These are phyloP conservation scores for Elysia chlorotica DNA, from an alignment of 1,140 invertebrate species.

Conservation along the genomic window DNA sequence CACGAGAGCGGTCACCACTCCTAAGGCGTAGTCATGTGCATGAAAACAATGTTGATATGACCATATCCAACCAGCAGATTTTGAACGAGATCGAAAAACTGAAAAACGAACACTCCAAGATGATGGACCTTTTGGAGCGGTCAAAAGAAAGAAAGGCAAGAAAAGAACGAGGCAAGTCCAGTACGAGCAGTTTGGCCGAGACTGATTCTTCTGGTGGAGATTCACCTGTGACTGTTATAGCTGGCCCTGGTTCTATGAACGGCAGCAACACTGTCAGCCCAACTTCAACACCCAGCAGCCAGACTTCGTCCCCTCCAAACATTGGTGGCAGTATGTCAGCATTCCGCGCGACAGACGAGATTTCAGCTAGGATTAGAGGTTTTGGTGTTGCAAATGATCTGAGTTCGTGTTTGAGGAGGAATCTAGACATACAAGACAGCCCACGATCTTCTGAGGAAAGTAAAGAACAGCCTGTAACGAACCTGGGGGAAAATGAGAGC, in stretches of 20 bases:
- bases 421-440: too few relatives aligned
- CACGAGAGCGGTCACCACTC: slow-evolving; percentile 13
- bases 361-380: too few relatives aligned
- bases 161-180: not conserved
- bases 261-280: slow-evolving; percentile 4
- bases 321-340: not conserved
- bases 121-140: slow-evolving; percentile 39
- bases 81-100: slow-evolving; percentile 40
- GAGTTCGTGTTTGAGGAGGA: too few relatives aligned
- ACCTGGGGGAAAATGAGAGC: too few relatives aligned
- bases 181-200: not conserved
- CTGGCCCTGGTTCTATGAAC: not conserved
- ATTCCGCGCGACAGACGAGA: too few relatives aligned
- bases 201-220: slow-evolving; percentile 23
- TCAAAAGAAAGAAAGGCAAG: slow-evolving; percentile 17
- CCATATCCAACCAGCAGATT: slow-evolving; percentile 9
- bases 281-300: too few relatives aligned
- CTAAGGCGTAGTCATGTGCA: not conserved
- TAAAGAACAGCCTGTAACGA: too few relatives aligned
- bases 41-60: not conserved
- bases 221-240: slow-evolving; percentile 25
- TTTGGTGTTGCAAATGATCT: too few relatives aligned
- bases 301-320: not conserved
- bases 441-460: too few relatives aligned
- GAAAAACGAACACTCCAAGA: slow-evolving; percentile 43